These are phyloP conservation scores for Nomada hirtipes DNA, from an alignment of 2,888 invertebrate species.

Conservation along the genomic window DNA sequence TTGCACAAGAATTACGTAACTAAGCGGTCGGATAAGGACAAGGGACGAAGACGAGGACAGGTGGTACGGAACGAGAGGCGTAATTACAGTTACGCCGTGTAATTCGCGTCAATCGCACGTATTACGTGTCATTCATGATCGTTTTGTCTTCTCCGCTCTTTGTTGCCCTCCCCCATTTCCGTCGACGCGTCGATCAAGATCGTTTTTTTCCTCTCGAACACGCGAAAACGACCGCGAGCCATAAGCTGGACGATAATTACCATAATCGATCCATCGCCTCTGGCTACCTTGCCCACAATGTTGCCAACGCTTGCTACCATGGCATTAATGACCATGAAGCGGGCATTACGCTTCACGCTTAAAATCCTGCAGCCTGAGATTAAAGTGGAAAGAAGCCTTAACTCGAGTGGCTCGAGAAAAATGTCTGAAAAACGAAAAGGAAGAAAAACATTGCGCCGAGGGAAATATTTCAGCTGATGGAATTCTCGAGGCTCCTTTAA, in stretches of 20 bases:
- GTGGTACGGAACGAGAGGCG: slow-evolving; percentile 48
- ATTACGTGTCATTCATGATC: slow-evolving; percentile 69
- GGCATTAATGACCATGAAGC: no score
- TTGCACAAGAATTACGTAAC: slow-evolving; percentile 70
- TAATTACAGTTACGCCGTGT: slow-evolving; percentile 68
- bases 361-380: no score
- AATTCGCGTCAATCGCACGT: slow-evolving; percentile 71
- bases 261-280: slow-evolving; percentile 27
- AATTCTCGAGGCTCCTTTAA: no score
- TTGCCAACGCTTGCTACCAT: neutral
- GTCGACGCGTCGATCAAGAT: slow-evolving; percentile 66
- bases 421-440: no score
- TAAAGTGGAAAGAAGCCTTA: no score
- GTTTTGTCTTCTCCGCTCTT: slow-evolving; percentile 45
- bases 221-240: slow-evolving; percentile 38
- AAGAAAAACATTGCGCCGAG: no score
- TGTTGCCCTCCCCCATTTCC: slow-evolving; percentile 30
- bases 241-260: slow-evolving; percentile 10
- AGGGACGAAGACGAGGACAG: slow-evolving; percentile 9
- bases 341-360: no score
- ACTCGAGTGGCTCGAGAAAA: no score
- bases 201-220: slow-evolving; percentile 38
- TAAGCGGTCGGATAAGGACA: slow-evolving; percentile 56
- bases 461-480: no score
- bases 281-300: neutral